These are phyloP conservation scores for Labia minor DNA, from an alignment of 2,888 invertebrate genomes.

Conservation along the genomic window DNA sequence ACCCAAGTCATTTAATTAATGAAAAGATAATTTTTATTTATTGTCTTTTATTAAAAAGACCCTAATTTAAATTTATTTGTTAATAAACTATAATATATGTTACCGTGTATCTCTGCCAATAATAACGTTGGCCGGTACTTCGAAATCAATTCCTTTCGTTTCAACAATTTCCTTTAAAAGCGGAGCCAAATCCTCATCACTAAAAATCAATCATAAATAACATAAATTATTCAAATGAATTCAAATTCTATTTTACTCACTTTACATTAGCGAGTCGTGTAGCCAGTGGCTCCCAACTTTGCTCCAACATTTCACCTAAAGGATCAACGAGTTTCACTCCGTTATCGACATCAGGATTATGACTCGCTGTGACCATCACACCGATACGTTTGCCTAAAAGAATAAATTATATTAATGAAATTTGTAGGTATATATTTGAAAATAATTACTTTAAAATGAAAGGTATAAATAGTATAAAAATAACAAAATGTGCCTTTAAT, in stretches of 20 bases:
- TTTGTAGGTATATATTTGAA: too few species aligned
- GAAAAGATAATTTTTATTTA: too few species aligned
- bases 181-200: constrained; percentile 48
- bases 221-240: constrained; percentile 19
- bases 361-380: constrained; percentile 99
- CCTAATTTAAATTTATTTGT: too few species aligned
- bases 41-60: too few species aligned
- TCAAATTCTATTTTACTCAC: constrained; percentile 38
- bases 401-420: constrained; percentile 15
- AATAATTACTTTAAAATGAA: too few species aligned
- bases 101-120: constrained; percentile 74
- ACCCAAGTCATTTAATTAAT: too few species aligned
- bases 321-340: constrained; percentile 95
- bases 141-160: constrained; percentile 60
- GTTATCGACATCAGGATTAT: constrained; percentile 92
- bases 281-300: constrained; percentile 82
- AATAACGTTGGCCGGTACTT: constrained; percentile 59
- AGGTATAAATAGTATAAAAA: too few species aligned
- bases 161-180: constrained; percentile 44
- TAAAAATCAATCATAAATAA: constrained; percentile 32
- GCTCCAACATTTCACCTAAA: constrained; percentile 90
- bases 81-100: constrained; percentile 18
- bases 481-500: too few species aligned
- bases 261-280: constrained; percentile 74
- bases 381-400: constrained; percentile 60